Percentiles rank a stretch among this genome's conserved stretches.
These are phyloP conservation scores for Bradysia coprophila DNA, from an alignment of 1,140 invertebrate genomes.

Conservation along the genomic window DNA sequence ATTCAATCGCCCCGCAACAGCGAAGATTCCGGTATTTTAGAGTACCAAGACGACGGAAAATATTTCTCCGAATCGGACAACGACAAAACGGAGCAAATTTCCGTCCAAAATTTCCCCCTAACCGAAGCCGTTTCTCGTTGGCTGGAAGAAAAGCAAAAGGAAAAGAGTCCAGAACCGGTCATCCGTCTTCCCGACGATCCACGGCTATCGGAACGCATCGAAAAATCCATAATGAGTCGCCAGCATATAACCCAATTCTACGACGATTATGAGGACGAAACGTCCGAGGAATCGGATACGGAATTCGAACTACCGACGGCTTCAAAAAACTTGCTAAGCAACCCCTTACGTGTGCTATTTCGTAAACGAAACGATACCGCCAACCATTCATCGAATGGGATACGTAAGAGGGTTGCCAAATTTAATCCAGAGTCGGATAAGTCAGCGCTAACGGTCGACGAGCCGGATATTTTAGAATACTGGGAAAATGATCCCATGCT, in stretches of 20 bases:
- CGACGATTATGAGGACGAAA: background rate
- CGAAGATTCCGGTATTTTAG: background rate
- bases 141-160: slow-evolving; percentile 1
- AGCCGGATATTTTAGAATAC: background rate
- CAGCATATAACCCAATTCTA: background rate
- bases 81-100: background rate
- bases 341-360: slow-evolving; percentile 2
- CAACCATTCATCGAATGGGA: too few relatives aligned
- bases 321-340: slow-evolving; percentile 3
- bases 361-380: background rate
- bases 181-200: slow-evolving; percentile 1
- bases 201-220: background rate
- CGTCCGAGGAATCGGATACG: background rate
- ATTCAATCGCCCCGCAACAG: background rate
- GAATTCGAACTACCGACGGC: background rate
- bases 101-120: slow-evolving; percentile 1
- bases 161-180: slow-evolving; percentile 2
- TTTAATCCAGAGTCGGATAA: background rate
- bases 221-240: background rate
- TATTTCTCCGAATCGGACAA: background rate
- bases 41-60: background rate
- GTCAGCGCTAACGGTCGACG: background rate
- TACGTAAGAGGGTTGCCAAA: slow-evolving; percentile 1
- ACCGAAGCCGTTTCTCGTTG: slow-evolving; percentile 1
- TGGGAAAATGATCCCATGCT: background rate